Conservation (phyloP, 1,140 invertebrate genomes). For the Cotesia vestalis region DNA sequence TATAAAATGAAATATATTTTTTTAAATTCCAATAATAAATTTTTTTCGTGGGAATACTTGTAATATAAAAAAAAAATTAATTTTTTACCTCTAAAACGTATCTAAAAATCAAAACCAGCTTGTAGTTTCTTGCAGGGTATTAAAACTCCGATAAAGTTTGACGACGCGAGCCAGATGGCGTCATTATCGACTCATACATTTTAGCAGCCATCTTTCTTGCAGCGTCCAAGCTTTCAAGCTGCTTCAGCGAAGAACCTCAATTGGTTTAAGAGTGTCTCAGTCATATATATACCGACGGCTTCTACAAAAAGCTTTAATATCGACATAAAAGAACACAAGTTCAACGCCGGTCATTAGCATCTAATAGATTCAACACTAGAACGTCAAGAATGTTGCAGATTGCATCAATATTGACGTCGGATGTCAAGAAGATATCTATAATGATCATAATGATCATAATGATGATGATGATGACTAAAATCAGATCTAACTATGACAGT, state of each 20-base stretch:
- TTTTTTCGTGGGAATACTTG: too few relatives aligned
- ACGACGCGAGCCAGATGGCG: constrained; percentile 50
- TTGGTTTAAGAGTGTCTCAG: not conserved
- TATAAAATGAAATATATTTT: too few relatives aligned
- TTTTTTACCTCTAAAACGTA: too few relatives aligned
- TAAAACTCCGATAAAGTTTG: constrained; percentile 53
- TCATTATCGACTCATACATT: constrained; percentile 48
- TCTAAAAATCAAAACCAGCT: constrained; percentile 16
- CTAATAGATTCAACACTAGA: constrained; percentile 58
- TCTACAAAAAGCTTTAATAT: not conserved
- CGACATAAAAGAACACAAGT: not conserved
- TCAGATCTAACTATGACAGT: not conserved
- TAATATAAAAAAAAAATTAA: too few relatives aligned
- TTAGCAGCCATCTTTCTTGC: constrained; percentile 14
- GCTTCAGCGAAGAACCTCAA: not conserved
- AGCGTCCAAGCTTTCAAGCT: constrained; percentile 3
- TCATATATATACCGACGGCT: not conserved
- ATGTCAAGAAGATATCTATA: too few relatives aligned
- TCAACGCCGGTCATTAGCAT: constrained; percentile 58
- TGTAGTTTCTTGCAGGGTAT: constrained; percentile 42
- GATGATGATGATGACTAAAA: too few relatives aligned
- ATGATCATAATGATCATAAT: too few relatives aligned
- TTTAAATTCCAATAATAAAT: too few relatives aligned
- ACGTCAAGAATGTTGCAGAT: too few relatives aligned
- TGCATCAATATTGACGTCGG: too few relatives aligned